Base-by-base conservation (phyloP, 2,888 invertebrate species). In the Phania funesta region DNA sequence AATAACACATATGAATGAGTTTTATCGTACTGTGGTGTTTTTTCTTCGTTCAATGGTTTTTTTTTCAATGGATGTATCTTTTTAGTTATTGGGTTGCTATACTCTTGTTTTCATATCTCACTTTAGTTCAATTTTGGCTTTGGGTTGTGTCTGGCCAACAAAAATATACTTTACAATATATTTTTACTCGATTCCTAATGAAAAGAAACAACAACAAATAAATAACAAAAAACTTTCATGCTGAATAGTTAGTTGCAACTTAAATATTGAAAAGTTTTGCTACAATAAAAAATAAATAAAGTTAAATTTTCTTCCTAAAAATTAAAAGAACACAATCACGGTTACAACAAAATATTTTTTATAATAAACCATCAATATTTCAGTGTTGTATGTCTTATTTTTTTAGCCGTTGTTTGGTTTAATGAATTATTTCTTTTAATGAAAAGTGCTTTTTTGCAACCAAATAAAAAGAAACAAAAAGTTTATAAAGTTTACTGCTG, bases 61-160 rank as follows among this genome's bases (percentile, higher is more conserved):
- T 13, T 73, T 79, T 79, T 67, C 41, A 65, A 58, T 67, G 16
- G 50, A 58, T 44, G 58, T 79, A 58, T 71, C 71, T 73, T 79
- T 70, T 64, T 41, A 32, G 65, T 68, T 52, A 67, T 70, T 67
- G 76, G 89, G 88, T 87, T 88, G 84, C 85, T 79, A 50, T 82
- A 85, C 87, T 88, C 88, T 88, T 86, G 85, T 83, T 83, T 80
- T 84, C 85, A 83, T 75, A 82, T 64, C 84, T 78, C 60, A 84
- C 77, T 86, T 87, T 87, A 89, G 88, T 89, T 87, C 86, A 87
- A 86, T 86, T 89, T 89, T 88, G 86, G 89, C 87, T 87, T 88
- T 89, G 87, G 87, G 86, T 88, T 88, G 89, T 88, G 87, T 84
- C 86, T 88, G 86, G 83, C 84, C 76, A 84, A 84, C 71, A 86